phyloP scores from a whole-genome alignment of 1,140 invertebrate genomes.

The Apis dorsata region DNA sequence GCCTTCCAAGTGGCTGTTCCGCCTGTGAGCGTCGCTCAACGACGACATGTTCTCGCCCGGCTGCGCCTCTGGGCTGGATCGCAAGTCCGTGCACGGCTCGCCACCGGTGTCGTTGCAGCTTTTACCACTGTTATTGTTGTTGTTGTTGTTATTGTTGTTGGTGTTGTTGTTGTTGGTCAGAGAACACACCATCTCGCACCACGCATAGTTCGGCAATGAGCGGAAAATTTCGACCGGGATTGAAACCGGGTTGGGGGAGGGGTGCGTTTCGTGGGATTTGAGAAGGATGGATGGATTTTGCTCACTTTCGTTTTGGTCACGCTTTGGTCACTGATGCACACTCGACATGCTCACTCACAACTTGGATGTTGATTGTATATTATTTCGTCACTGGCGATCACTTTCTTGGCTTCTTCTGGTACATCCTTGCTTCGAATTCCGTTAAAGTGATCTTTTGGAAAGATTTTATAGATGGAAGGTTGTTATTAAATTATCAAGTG shows the following conservation, averaged over 20 bases:
- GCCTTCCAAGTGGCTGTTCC: slow-evolving; percentile 65
- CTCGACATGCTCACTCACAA: slow-evolving; percentile 16
- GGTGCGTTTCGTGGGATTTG: not conserved
- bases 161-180: slow-evolving; percentile 74
- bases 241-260: not conserved
- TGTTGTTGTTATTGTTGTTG: slow-evolving; percentile 63
- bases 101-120: slow-evolving; percentile 55
- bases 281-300: not conserved
- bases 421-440: not conserved
- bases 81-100: slow-evolving; percentile 59
- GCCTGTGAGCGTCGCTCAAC: slow-evolving; percentile 71
- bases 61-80: slow-evolving; percentile 56
- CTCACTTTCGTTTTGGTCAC: not conserved
- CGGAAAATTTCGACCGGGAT: slow-evolving; percentile 38
- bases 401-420: slow-evolving; percentile 11
- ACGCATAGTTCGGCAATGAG: slow-evolving; percentile 75
- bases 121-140: slow-evolving; percentile 42
- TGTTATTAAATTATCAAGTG: too few relatives aligned
- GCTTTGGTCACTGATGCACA: slow-evolving; percentile 3
- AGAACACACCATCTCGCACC: slow-evolving; percentile 80
- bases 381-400: slow-evolving; percentile 18
- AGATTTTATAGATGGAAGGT: not conserved
- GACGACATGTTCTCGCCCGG: slow-evolving; percentile 72
- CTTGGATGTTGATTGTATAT: too few relatives aligned
- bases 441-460: too few relatives aligned